Base-by-base conservation (phyloP, 2,888 invertebrate species). In the Escarpia spicata region DNA sequence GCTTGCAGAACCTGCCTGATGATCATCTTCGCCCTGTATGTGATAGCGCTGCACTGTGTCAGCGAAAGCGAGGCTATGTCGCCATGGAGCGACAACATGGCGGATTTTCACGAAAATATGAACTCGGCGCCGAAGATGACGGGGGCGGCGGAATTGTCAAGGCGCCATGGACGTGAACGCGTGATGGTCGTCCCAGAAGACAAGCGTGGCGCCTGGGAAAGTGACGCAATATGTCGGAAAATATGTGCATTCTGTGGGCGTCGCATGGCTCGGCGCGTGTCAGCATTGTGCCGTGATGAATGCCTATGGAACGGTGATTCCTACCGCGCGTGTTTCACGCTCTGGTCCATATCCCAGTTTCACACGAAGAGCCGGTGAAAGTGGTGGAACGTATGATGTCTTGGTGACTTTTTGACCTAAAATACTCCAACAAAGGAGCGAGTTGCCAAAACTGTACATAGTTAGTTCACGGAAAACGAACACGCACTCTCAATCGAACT, bases 281-380 rank as follows among this genome's bases (percentile, higher is more conserved):
- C 91, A 3, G 91, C 91, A 15, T n/a, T 91, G 91, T 91, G 91
- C 43, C 15, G 45, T n/a, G 45, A 91, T 19, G 91, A 91, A n/a
- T 91, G 91, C n/a, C 19, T 6, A 37, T 91, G 91, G 91, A 91
- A 91, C 26, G 91, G 91, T 4, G 91, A 91, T 26, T 52, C 52
- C 31, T 91, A n/a, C 45, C 45, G 58, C 4, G 91, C 91, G 52
- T 91, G 91, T 31, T 91, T 91, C 91, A 91, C 58, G 12, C 15
- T 91, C 26, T 91, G 91, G 91, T 45, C 52, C 19, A 26, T 75
- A 4, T 4, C 75, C 6, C 75, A 75, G 26, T 26, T 2, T 26
- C 3, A 75, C 26, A 26, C 75, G 26, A 75, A 26, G n/a, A n/a
- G 75, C 75, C 15, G n/a, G 75, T 75, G 26, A 75, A 75, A 19